Evolutionary conservation across 2,797 vertebrate genomes (phyloP), one percentile per base, ranked within the genome.

Genomic region (Eleutherodactylus coqui): DNA sequence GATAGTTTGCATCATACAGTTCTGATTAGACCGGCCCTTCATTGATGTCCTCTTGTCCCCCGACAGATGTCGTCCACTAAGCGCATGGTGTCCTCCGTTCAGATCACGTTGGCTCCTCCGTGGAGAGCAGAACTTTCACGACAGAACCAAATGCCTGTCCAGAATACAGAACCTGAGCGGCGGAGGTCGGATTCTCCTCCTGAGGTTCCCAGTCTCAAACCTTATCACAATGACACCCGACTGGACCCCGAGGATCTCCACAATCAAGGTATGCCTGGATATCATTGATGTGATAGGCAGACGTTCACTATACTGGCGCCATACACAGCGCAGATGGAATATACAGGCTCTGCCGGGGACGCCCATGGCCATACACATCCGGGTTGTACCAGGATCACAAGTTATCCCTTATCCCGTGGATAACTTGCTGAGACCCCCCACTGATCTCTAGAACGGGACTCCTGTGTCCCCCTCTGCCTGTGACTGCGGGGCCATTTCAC

Each of bases 81-180:
- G 90, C 96, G 95, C 89, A 93, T 98, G 5, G 94, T 97, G 62
- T 98, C 97, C 0, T 98, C 97, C 0, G 90, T 98, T 87, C 98
- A 97, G 91, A 98, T 99, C 93, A 97, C 96, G 8, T 92, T 99
- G 81, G 89, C 94, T 0, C 91, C 96, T n/a, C 97, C 97, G 0
- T 92, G 90, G 87, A 93, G 93, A 32, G 90, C 32, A 0, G 19
- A 90, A 51, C 10, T 58, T 0, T 51, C 0, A 0, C 79, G 27
- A 8, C 58, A 11, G 0, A 32, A 5, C 19, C 45, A 67, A 89
- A 0, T 43, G 88, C 9, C 24, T 78, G 13, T 69, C 17, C 83
- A 4, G 49, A 34, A 5, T 11, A 13, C 79, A 24, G 7, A 21
- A 19, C 13, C 78, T 4, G 19, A 34, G 2, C 58, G 60, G 1